A percentile compares a stretch with the other conserved stretches of the same genome.
Conservation (phyloP, 2,797 vertebrate species). For the Danio aesculapii region DNA sequence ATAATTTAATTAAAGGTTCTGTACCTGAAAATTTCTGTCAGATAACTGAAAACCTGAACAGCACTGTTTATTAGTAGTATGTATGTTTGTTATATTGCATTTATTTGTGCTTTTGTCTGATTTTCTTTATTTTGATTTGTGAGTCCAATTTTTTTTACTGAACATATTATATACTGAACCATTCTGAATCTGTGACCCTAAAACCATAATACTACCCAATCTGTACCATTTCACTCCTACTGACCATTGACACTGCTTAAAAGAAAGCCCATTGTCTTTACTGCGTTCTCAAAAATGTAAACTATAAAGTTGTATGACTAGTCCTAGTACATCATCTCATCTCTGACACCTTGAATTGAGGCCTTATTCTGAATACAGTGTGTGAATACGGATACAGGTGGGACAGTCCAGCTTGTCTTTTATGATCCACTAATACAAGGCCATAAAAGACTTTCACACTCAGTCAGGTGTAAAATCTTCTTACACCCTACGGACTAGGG, state of each 20-base stretch:
- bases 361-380: constrained; percentile 15
- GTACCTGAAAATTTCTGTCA: no score
- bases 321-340: background rate
- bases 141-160: no score
- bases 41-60: no score
- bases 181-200: no score
- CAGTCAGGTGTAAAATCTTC: constrained; percentile 21
- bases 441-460: constrained; percentile 49
- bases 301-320: background rate
- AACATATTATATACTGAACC: no score
- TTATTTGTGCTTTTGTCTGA: no score
- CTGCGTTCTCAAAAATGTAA: constrained; percentile 16
- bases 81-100: no score
- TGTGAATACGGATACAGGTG: constrained; percentile 28
- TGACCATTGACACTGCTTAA: constrained; percentile 10
- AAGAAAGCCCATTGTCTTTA: constrained; percentile 6
- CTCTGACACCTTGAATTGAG: background rate
- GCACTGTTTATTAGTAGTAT: no score
- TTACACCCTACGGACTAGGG: background rate
- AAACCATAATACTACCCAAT: no score
- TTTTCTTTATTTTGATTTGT: no score
- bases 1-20: no score
- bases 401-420: constrained; percentile 11
- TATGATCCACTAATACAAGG: constrained; percentile 37
- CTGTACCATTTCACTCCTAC: no score